These are phyloP conservation scores for Cossypha polioptera DNA, from an alignment of 2,797 vertebrate species.

Conservation along the genomic window DNA sequence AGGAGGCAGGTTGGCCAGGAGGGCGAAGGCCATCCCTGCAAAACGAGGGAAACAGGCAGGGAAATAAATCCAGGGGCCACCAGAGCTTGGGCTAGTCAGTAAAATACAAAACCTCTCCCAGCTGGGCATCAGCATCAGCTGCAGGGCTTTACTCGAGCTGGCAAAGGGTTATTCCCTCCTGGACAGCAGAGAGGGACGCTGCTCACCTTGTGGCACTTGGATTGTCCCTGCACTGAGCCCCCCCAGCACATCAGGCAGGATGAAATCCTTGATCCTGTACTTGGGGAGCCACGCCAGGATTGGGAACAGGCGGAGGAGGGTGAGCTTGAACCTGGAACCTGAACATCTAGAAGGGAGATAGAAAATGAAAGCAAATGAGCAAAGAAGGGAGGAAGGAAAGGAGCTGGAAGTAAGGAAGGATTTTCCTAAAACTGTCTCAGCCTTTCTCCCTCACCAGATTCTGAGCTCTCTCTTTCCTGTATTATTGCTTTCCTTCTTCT, in stretches of 20 bases:
- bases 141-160: not conserved
- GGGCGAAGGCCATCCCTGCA: conserved; percentile 90
- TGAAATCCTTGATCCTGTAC: conserved; percentile 85
- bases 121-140: not conserved
- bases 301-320: conserved; percentile 82
- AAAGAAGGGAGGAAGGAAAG: not conserved
- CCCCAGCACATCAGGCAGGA: conserved; percentile 85
- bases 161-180: rapidly evolving
- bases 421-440: not conserved
- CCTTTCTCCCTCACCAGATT: not conserved
- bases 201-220: conserved; percentile 90
- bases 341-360: conserved; percentile 79
- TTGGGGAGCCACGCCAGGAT: conserved; percentile 88
- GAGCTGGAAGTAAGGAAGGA: not conserved
- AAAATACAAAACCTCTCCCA: not conserved
- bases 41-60: not conserved
- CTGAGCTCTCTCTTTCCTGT: not conserved
- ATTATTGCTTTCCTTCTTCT: not conserved
- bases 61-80: not conserved
- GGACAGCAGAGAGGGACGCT: rapidly evolving
- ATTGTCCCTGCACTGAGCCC: conserved; percentile 90
- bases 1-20: conserved; percentile 89
- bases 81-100: not conserved
- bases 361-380: not conserved
- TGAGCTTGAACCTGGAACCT: conserved; percentile 74